Evolutionary conservation across 2,888 invertebrate species (phyloP).

Genomic region (Mongoloraphidia duomilia): DNA sequence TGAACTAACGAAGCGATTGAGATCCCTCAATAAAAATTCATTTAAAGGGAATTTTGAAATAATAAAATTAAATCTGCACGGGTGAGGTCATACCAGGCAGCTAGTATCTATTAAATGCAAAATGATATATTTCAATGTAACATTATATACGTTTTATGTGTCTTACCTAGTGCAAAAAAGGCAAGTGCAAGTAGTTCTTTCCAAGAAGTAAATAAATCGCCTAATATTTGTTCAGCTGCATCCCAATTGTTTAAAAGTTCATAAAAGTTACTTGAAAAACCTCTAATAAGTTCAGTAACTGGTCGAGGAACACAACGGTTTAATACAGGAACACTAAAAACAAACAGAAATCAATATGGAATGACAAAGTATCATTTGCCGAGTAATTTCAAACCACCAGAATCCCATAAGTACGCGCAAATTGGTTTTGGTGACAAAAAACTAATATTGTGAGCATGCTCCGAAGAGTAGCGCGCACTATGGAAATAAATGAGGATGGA

Average conservation of each 20-base stretch:
- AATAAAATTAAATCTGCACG: background rate
- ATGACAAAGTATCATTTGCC: too few relatives aligned
- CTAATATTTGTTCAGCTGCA: constrained; percentile 72
- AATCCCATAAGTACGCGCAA: too few relatives aligned
- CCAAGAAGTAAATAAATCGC: constrained; percentile 82
- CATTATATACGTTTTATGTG: constrained; percentile 8
- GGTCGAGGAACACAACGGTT: constrained; percentile 78
- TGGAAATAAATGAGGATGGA: too few relatives aligned
- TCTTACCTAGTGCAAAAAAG: constrained; percentile 66
- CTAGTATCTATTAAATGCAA: background rate
- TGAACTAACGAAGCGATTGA: too few relatives aligned
- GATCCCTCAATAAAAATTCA: too few relatives aligned
- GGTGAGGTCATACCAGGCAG: too few relatives aligned
- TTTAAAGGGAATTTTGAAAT: too few relatives aligned
- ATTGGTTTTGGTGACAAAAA: too few relatives aligned
- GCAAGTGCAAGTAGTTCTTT: constrained; percentile 68
- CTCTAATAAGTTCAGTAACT: constrained; percentile 46
- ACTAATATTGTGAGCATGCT: too few relatives aligned
- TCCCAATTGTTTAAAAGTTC: constrained; percentile 78
- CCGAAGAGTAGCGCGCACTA: too few relatives aligned
- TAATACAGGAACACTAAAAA: constrained; percentile 53
- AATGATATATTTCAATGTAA: background rate
- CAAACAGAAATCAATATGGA: constrained; percentile 5
- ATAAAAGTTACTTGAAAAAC: constrained; percentile 57
- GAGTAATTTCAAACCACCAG: too few relatives aligned